These are phyloP conservation scores for Apogon talboti DNA, from an alignment of 2,797 vertebrate genomes.

Conservation along the genomic window DNA sequence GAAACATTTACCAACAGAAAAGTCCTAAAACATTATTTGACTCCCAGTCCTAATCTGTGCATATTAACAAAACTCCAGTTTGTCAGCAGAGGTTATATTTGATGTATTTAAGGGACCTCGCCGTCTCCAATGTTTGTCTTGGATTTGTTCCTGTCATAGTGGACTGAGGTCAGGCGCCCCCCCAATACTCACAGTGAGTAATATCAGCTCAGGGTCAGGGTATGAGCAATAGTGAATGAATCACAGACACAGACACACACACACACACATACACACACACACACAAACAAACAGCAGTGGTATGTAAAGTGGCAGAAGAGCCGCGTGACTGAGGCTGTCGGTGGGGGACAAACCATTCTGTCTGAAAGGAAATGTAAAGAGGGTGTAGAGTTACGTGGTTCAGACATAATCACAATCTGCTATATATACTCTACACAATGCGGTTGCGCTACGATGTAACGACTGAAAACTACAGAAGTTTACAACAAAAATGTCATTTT, in stretches of 20 bases:
- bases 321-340: constrained; percentile 31
- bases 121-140: constrained; percentile 33
- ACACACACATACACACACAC: constrained; percentile 34
- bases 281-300: constrained; percentile 39
- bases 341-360: constrained; percentile 28
- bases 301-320: constrained; percentile 40
- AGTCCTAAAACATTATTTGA: too few relatives aligned
- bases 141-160: constrained; percentile 44
- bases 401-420: constrained; percentile 31
- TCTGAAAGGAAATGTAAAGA: constrained; percentile 28
- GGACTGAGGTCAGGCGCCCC: constrained; percentile 43
- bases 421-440: constrained; percentile 44
- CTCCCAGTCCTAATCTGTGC: too few relatives aligned
- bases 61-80: not conserved
- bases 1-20: too few relatives aligned
- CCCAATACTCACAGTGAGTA: constrained; percentile 48
- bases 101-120: constrained; percentile 28
- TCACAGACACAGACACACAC: constrained; percentile 31
- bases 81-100: constrained; percentile 22
- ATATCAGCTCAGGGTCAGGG: constrained; percentile 65
- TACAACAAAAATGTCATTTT: constrained; percentile 1
- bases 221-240: constrained; percentile 48
- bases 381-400: constrained; percentile 13
- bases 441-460: constrained; percentile 22
- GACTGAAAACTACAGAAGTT: constrained; percentile 1